phyloP scores from a whole-genome alignment of 2,888 invertebrate species.

The Ophion obscuratus region DNA sequence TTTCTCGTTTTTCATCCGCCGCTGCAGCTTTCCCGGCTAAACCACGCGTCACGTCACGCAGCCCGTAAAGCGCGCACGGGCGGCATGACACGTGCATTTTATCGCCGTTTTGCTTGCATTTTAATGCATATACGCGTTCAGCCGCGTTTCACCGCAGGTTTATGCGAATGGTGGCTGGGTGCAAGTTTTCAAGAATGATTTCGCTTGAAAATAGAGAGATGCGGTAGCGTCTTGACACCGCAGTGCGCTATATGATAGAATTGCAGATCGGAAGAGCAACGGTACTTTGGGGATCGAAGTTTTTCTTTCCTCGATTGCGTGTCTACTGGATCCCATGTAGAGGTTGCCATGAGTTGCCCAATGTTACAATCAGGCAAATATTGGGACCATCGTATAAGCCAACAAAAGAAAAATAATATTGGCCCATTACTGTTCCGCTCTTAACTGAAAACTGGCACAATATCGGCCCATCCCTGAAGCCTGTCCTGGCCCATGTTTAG shows the following conservation, averaged over 20 bases:
- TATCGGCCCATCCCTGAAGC: too few relatives aligned
- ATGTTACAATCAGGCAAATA: too few relatives aligned
- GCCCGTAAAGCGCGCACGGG: conserved; percentile 23
- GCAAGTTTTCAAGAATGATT: conserved; percentile 48
- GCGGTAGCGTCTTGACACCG: conserved; percentile 14
- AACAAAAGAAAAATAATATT: too few relatives aligned
- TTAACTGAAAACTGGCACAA: too few relatives aligned
- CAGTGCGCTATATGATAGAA: not conserved
- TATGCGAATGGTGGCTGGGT: conserved; percentile 27
- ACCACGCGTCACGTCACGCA: conserved; percentile 53
- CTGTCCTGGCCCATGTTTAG: too few relatives aligned
- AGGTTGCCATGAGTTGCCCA: too few relatives aligned
- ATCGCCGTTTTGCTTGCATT: conserved; percentile 64
- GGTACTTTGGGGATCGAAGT: not conserved
- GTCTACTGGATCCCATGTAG: too few relatives aligned
- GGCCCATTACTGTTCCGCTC: too few relatives aligned
- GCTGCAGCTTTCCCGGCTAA: conserved; percentile 20
- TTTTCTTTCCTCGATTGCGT: not conserved
- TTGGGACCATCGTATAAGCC: too few relatives aligned
- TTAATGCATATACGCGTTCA: conserved; percentile 46
- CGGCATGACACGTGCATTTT: conserved; percentile 71
- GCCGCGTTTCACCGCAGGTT: conserved; percentile 27
- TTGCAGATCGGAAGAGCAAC: not conserved
- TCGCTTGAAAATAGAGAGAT: conserved; percentile 41
- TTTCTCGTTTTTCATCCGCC: conserved; percentile 55